A percentile compares a stretch with the other conserved stretches of the same genome.
phyloP scores from a whole-genome alignment of 2,888 invertebrate species.

The Hirtodrosophila histrioides region DNA sequence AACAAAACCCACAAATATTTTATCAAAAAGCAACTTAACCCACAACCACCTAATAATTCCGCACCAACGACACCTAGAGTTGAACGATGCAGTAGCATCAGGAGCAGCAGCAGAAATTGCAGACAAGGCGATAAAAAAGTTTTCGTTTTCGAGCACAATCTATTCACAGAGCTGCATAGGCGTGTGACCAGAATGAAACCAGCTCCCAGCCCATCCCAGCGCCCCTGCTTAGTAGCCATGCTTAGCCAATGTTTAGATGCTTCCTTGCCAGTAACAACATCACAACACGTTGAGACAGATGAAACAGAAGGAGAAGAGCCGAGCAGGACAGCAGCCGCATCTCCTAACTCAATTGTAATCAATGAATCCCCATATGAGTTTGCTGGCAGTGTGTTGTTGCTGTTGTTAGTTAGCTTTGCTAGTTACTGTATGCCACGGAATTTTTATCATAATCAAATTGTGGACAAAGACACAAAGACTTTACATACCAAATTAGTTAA shows the following conservation, averaged over 20 bases:
- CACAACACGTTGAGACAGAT: constrained; percentile 17
- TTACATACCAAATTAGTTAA: constrained; percentile 80
- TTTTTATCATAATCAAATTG: constrained; percentile 61
- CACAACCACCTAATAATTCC: constrained; percentile 71
- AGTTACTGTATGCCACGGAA: constrained; percentile 42
- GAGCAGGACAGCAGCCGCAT: constrained; percentile 38
- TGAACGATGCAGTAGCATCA: constrained; percentile 34
- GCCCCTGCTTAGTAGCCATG: constrained; percentile 58
- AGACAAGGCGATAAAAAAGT: constrained; percentile 15
- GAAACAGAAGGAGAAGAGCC: constrained; percentile 23
- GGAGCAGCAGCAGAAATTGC: constrained; percentile 14
- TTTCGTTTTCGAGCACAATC: constrained; percentile 39
- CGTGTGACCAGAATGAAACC: constrained; percentile 31
- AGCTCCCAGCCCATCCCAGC: constrained; percentile 20
- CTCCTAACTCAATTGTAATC: constrained; percentile 23
- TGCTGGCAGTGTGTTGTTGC: constrained; percentile 54
- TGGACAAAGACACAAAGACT: constrained; percentile 73
- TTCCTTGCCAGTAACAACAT: constrained; percentile 56
- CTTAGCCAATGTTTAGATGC: constrained; percentile 76
- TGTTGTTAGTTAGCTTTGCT: constrained; percentile 65
- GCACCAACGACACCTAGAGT: constrained; percentile 69
- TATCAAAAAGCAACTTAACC: constrained; percentile 81
- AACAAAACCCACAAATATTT: constrained; percentile 83
- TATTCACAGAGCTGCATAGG: constrained; percentile 63
- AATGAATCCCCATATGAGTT: constrained; percentile 44